Evolutionary conservation across 2,888 invertebrate species (phyloP).

Genomic region (Pyrocoelia pectoralis): DNA sequence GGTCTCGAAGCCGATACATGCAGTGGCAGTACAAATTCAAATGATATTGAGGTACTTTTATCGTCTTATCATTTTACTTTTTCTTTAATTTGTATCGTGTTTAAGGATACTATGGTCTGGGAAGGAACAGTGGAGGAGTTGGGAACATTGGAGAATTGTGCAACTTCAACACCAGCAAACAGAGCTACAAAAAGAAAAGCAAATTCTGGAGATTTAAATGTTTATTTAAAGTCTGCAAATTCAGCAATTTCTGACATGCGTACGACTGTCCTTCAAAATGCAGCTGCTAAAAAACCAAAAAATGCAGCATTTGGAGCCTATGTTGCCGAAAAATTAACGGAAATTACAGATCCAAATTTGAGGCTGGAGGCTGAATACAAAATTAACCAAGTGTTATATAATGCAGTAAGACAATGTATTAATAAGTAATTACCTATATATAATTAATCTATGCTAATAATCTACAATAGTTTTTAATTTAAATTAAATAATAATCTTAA

Average conservation of each 20-base stretch:
- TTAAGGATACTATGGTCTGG: constrained; percentile 2
- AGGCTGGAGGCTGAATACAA: not conserved
- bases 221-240: not conserved
- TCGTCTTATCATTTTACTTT: not conserved
- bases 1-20: constrained; percentile 3
- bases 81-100: not conserved
- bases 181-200: not conserved
- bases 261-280: constrained; percentile 2
- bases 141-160: not conserved
- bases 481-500: not conserved
- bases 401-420: constrained; percentile 2
- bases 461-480: constrained; percentile 2
- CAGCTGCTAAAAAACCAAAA: constrained; percentile 4
- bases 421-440: not conserved
- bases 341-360: constrained; percentile 2
- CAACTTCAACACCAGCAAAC: not conserved
- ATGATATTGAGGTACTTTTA: not conserved
- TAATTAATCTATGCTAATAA: not conserved
- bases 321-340: not conserved
- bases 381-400: not conserved
- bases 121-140: constrained; percentile 4
- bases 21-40: not conserved
- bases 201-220: constrained; percentile 2
- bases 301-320: not conserved
- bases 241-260: constrained; percentile 4